Percentiles rank a stretch among this genome's conserved stretches.
phyloP scores from a whole-genome alignment of 1,140 invertebrate species.

The Cecropterus lyciades region DNA sequence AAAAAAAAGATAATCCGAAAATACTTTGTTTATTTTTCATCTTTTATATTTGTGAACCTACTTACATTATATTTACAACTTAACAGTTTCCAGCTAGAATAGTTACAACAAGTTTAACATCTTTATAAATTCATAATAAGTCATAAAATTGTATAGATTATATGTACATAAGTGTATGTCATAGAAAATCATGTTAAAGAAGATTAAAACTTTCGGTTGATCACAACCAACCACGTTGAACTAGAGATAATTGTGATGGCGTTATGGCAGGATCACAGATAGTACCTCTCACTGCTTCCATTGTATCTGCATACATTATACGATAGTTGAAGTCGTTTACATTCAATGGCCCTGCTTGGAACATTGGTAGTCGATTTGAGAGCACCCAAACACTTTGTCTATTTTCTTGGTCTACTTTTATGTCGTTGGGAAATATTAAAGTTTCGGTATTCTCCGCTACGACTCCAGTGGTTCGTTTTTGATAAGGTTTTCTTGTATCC shows the following conservation, averaged over 20 bases:
- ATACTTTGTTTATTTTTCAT: no score
- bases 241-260: constrained; percentile 23
- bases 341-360: constrained; percentile 86
- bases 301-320: constrained; percentile 86
- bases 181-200: no score
- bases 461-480: constrained; percentile 86
- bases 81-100: no score
- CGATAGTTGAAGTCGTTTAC: constrained; percentile 89
- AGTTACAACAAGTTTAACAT: no score
- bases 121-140: no score
- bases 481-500: constrained; percentile 90
- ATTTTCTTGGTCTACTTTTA: constrained; percentile 89
- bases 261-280: constrained; percentile 87
- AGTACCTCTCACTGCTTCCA: constrained; percentile 86
- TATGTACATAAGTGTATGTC: no score
- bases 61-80: no score
- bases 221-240: constrained; percentile 8
- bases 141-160: no score
- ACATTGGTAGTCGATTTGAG: constrained; percentile 90
- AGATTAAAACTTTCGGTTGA: no score
- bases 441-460: constrained; percentile 85
- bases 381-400: constrained; percentile 90
- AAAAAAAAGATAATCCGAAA: no score
- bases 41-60: no score
- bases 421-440: constrained; percentile 91